A percentile compares a stretch with the other conserved stretches of the same genome.
Conservation (phyloP, 2,797 vertebrate genomes). For the Synaphobranchus kaupii region DNA sequence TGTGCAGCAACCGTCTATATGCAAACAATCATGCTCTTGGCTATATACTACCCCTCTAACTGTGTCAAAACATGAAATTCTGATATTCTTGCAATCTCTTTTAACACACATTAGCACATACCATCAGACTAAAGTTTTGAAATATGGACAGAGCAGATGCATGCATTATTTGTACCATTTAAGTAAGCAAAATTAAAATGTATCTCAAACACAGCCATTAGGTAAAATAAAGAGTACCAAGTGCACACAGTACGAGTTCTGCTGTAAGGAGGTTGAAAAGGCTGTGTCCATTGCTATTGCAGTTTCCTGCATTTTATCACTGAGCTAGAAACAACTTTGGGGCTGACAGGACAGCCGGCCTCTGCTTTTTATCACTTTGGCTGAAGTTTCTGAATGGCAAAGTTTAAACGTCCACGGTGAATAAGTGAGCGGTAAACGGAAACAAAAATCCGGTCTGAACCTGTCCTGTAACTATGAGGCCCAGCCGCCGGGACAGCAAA, state of each 20-base stretch:
- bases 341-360: neutral
- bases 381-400: neutral
- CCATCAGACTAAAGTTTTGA: neutral
- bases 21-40: neutral
- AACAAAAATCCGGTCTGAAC: constrained; percentile 6
- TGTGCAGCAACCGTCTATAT: neutral
- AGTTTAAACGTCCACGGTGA: constrained; percentile 13
- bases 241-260: neutral
- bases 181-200: neutral
- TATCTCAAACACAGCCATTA: neutral
- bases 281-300: neutral
- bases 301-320: neutral
- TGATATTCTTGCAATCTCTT: neutral
- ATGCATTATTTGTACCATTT: neutral
- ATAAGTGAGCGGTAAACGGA: neutral
- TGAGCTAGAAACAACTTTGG: neutral
- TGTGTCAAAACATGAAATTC: neutral
- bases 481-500: neutral
- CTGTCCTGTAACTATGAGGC: neutral
- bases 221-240: neutral
- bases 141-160: neutral
- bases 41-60: neutral
- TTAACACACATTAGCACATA: neutral
- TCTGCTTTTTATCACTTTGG: constrained; percentile 1
- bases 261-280: neutral